Conservation (phyloP, 2,888 invertebrate species). For the Desoria tigrina region DNA sequence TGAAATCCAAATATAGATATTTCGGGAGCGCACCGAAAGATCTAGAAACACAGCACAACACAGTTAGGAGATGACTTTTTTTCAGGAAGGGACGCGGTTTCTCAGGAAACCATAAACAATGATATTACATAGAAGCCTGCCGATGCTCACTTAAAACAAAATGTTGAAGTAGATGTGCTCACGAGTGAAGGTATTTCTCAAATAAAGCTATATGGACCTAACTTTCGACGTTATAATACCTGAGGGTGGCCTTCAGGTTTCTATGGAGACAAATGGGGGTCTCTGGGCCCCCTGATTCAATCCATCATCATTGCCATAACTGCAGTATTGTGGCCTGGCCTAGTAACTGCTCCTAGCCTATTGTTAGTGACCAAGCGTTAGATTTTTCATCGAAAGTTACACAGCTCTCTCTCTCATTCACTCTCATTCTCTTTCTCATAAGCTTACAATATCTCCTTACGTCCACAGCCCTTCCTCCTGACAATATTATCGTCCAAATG, state of each 20-base stretch:
- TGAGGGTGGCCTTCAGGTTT: constrained; percentile 52
- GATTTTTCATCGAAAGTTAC: constrained; percentile 30
- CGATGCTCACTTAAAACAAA: background rate
- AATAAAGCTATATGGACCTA: constrained; percentile 45
- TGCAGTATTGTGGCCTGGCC: background rate
- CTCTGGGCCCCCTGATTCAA: constrained; percentile 10
- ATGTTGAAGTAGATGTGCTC: constrained; percentile 37
- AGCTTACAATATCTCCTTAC: constrained; percentile 5
- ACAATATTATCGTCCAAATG: background rate
- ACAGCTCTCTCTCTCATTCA: constrained; percentile 27
- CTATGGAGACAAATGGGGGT: constrained; percentile 28
- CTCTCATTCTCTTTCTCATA: constrained; percentile 25
- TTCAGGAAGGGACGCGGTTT: background rate
- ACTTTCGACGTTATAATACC: constrained; percentile 53
- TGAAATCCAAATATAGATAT: constrained; percentile 1
- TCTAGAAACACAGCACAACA: background rate
- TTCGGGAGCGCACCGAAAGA: constrained; percentile 6
- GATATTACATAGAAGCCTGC: background rate
- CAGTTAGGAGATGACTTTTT: background rate
- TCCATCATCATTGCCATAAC: background rate
- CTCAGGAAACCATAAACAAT: constrained; percentile 5
- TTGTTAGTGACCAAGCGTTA: background rate
- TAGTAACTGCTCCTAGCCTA: constrained; percentile 3
- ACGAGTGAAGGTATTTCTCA: constrained; percentile 50
- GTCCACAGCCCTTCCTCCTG: background rate